These are phyloP conservation scores for Ferrisia virgata DNA, from an alignment of 2,888 invertebrate genomes.

Conservation along the genomic window DNA sequence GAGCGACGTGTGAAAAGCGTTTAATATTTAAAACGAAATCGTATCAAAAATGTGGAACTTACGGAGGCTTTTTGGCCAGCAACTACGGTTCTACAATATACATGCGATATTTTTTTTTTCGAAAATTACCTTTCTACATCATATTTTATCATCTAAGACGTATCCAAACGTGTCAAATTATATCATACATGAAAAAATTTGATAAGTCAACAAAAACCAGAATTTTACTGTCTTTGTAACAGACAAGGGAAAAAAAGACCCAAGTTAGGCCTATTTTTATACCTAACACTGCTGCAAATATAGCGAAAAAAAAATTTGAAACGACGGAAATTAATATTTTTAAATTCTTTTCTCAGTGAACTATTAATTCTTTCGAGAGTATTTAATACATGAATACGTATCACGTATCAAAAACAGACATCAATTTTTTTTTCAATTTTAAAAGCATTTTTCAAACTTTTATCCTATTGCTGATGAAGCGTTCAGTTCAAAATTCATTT, in stretches of 20 bases:
- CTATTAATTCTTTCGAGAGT: neutral
- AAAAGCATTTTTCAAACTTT: neutral
- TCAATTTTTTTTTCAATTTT: neutral
- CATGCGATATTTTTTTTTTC: neutral
- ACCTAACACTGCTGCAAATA: neutral
- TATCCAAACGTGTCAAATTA: neutral
- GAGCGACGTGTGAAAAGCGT: neutral
- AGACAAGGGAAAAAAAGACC: neutral
- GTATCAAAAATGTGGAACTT: neutral
- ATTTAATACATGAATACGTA: neutral
- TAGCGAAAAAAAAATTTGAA: neutral
- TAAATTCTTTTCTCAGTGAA: neutral
- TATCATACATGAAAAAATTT: neutral
- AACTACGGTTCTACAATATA: neutral
- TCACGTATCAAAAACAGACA: neutral
- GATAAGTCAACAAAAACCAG: neutral
- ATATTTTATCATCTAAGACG: neutral
- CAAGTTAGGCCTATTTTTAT: neutral
- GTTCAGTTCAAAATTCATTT: neutral
- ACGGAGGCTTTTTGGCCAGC: neutral
- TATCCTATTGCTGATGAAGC: neutral
- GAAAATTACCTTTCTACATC: neutral
- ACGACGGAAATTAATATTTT: neutral
- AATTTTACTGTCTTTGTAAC: neutral
- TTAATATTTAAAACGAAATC: constrained; percentile 29